phyloP scores from a whole-genome alignment of 2,888 invertebrate genomes.

The Agrotis clavis region DNA sequence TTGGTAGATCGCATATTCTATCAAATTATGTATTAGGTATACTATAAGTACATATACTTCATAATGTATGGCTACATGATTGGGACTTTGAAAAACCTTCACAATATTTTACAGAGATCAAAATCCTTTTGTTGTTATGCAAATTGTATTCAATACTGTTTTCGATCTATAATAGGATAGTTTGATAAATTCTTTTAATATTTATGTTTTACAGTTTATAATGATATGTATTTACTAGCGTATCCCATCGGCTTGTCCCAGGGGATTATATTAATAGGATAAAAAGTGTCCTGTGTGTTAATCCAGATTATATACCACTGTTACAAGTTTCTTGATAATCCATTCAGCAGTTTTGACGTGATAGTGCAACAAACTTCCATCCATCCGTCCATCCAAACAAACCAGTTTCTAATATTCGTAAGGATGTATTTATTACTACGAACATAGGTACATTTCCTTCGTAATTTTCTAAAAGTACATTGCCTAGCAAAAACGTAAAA shows the following conservation, averaged over 20 bases:
- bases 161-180: slow-evolving; percentile 8
- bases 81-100: not conserved
- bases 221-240: not conserved
- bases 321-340: too few species aligned
- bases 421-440: too few species aligned
- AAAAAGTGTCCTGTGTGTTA: too few species aligned
- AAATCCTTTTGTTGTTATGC: slow-evolving; percentile 4
- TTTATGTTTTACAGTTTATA: slow-evolving; percentile 1
- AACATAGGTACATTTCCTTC: not conserved
- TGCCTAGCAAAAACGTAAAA: not conserved
- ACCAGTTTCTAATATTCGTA: too few species aligned
- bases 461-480: not conserved
- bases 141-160: slow-evolving; percentile 1
- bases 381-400: too few species aligned
- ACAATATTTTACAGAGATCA: slow-evolving; percentile 4
- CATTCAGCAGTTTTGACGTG: too few species aligned
- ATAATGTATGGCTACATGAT: slow-evolving; percentile 36
- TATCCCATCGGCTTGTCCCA: not conserved
- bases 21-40: slow-evolving; percentile 30
- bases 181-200: not conserved
- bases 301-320: too few species aligned
- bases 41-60: slow-evolving; percentile 4
- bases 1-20: slow-evolving; percentile 37
- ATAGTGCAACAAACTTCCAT: too few species aligned
- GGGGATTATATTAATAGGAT: too few species aligned